These are phyloP conservation scores for Callipepla squamata DNA, from an alignment of 2,113 vertebrate species.

Conservation along the genomic window DNA sequence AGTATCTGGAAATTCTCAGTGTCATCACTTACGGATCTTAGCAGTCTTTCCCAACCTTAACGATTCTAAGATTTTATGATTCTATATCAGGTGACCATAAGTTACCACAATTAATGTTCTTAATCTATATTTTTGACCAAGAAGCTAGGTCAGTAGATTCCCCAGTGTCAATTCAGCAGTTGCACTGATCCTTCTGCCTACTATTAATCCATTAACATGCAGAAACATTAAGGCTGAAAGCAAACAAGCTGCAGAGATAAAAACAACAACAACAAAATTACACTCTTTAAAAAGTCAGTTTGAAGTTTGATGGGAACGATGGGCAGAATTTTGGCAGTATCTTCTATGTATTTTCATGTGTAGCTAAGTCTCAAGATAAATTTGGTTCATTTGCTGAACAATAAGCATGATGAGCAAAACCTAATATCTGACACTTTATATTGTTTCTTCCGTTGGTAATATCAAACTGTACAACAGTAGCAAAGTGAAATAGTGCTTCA, in stretches of 20 bases:
- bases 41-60: too few species aligned
- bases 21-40: too few species aligned
- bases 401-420: constrained; percentile 10
- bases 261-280: background rate
- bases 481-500: constrained; percentile 8
- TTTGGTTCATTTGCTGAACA: background rate
- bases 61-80: too few species aligned
- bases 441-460: background rate
- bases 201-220: background rate
- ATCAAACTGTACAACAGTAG: background rate
- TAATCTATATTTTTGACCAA: background rate
- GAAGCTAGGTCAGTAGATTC: background rate
- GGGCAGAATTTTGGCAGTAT: background rate
- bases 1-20: background rate
- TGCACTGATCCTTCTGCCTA: background rate
- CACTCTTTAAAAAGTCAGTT: background rate
- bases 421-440: background rate
- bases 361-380: background rate
- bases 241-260: background rate
- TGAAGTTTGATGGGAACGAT: background rate
- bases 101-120: background rate
- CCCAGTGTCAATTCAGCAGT: background rate
- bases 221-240: background rate
- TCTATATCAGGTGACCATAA: too few species aligned
- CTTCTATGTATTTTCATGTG: background rate